Base-by-base conservation (phyloP, 2,888 invertebrate species). In the Sisyra terminalis region DNA sequence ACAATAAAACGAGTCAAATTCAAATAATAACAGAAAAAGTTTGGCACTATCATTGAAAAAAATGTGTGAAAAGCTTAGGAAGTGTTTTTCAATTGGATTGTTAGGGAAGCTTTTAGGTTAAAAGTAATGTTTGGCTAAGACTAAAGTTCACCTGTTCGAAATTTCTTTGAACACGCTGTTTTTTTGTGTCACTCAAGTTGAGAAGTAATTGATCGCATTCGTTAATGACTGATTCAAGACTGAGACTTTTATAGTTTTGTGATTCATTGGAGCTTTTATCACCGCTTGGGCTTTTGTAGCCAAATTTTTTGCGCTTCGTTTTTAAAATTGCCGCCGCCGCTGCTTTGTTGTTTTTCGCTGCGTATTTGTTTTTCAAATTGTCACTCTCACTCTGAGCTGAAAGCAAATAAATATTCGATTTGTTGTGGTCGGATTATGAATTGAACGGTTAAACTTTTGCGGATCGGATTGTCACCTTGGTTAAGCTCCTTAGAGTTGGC, bases 121-220 rank as follows among this genome's bases (percentile, higher is more conserved):
- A 24, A n/a, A n/a, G n/a, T n/a, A n/a, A n/a, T n/a, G n/a, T n/a
- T n/a, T n/a, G n/a, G n/a, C 4, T 31, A n/a, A n/a, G n/a, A n/a
- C n/a, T n/a, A n/a, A n/a, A n/a, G n/a, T n/a, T 40, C 32, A 43
- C 43, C 43, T 43, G 43, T 43, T 43, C 43, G 17, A 43, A 43
- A 16, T 43, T 43, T 16, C 43, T 17, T 38, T 43, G 43, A 10
- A 16, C 43, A 15, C 37, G 31, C 11, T 31, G 32, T 14, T 38
- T 43, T 29, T 43, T 43, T 7, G 37, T 38, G 29, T 43, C 43
- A 37, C 43, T 43, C 17, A 43, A 15, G 30, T 43, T 43, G 16
- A 43, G 38, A 10, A 42, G 35, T 15, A 43, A 38, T 13, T 43
- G 43, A 38, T 43, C 43, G 37, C 43, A 43, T 43, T 43, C 43